Conservation (phyloP, 2,797 vertebrate species). For the Falco concolor region DNA sequence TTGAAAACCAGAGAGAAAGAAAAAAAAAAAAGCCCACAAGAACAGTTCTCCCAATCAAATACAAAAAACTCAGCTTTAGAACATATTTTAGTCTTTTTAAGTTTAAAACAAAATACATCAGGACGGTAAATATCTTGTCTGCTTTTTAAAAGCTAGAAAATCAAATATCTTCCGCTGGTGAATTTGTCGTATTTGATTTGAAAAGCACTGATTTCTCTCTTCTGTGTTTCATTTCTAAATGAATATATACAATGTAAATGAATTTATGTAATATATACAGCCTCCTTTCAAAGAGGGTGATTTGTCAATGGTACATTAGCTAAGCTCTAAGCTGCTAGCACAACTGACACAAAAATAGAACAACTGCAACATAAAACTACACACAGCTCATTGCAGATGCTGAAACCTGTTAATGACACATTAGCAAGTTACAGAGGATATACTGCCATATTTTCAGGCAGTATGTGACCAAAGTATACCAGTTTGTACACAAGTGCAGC, state of each 20-base stretch:
- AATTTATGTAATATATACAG: conserved; percentile 49
- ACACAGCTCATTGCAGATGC: background rate
- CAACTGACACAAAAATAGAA: conserved; percentile 48
- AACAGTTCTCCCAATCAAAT: conserved; percentile 43
- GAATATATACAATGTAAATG: conserved; percentile 60
- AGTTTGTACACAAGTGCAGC: rapidly evolving
- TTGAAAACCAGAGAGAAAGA: background rate
- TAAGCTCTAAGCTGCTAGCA: conserved; percentile 30
- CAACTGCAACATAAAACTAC: conserved; percentile 27
- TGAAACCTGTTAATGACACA: background rate
- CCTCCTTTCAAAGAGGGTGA: conserved; percentile 19
- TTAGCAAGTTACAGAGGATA: background rate
- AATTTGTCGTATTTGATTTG: conserved; percentile 54
- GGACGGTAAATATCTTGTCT: conserved; percentile 35
- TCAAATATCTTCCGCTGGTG: conserved; percentile 39
- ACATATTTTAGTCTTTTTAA: conserved; percentile 43
- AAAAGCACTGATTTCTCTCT: conserved; percentile 55
- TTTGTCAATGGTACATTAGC: conserved; percentile 57
- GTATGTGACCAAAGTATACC: background rate
- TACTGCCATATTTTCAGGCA: background rate
- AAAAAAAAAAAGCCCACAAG: background rate
- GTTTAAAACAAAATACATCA: conserved; percentile 42
- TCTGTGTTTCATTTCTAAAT: conserved; percentile 51
- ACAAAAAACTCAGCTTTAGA: background rate
- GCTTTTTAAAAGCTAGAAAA: conserved; percentile 34